These are phyloP conservation scores for Colletes gigas DNA, from an alignment of 1,140 invertebrate genomes.

Conservation along the genomic window DNA sequence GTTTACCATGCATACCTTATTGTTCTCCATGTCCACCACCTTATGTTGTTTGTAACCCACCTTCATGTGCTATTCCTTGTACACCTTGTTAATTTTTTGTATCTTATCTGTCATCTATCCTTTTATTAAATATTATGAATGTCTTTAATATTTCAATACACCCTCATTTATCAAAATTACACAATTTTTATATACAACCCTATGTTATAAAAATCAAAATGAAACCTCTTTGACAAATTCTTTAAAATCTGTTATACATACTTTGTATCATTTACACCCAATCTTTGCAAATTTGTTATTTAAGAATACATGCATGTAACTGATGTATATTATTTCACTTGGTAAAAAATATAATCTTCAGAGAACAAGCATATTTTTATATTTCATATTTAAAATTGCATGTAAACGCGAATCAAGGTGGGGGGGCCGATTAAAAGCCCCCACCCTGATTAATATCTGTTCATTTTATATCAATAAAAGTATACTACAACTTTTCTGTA, in stretches of 20 bases:
- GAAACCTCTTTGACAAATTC: not conserved
- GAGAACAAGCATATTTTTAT: not conserved
- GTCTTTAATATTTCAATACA: not conserved
- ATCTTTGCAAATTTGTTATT: too few species aligned
- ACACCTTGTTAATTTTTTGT: slow-evolving; percentile 6
- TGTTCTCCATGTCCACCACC: slow-evolving; percentile 31
- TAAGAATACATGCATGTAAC: not conserved
- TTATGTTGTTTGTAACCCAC: slow-evolving; percentile 18
- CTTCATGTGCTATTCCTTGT: slow-evolving; percentile 6
- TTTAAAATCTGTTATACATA: slow-evolving; percentile 5
- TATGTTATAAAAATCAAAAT: not conserved
- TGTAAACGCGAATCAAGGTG: too few species aligned
- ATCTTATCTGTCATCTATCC: slow-evolving; percentile 12
- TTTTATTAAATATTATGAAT: not conserved
- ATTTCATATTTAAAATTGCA: not conserved
- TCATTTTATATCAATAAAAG: not conserved
- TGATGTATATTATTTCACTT: not conserved
- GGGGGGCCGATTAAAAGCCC: too few species aligned
- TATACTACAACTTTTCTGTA: not conserved
- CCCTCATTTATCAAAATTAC: too few species aligned
- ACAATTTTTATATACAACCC: too few species aligned
- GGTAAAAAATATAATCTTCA: slow-evolving; percentile 8
- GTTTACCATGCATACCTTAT: slow-evolving; percentile 35
- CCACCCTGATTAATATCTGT: too few species aligned
- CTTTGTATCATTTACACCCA: not conserved